Base-by-base conservation (phyloP, 2,888 invertebrate genomes). In the Cryptus armator region DNA sequence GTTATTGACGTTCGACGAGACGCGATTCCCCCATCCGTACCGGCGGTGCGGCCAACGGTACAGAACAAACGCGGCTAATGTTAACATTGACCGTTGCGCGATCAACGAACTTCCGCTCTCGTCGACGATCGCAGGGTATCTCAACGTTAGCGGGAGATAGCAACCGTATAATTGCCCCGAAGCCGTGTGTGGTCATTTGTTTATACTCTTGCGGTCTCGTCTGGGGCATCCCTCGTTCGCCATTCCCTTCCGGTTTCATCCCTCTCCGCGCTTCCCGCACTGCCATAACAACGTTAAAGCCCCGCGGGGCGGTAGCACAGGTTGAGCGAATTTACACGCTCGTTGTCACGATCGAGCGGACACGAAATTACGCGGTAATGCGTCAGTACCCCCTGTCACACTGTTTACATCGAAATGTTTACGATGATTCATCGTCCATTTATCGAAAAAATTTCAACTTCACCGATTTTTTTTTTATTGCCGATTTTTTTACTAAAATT, bases 51-150 rank as follows among this genome's bases (percentile, higher is more conserved):
- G 71, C 64, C 24, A 48, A 44, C 81, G 76, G 78, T 78, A 85
- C 85, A 85, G 88, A 88, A 88, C 85, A 81, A 86, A 81, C 80
- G 86, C 80, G 86, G 88, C 37, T 88, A 88, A 89, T 88, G 87
- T 88, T 89, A 87, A 86, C 88, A 87, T 86, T 87, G 86, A 78
- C 74, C 68, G 62, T 59, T 59, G 76, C 51, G 46, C 51, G 44
- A 19, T 32, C 56, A 66, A 32, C 59, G 56, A 66, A 77, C 46
- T 71, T 43, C 44, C 62, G 76, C 56, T 64, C 37, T 6, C 37
- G 37, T 37, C 70, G 74, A 16, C 43, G 44, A 37, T 68, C 70
- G 74, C 66, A 29, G 56, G 46, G 68, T 44, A 62, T 29, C 48
- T 16, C 48, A 46, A 24, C 67, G 19, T 43, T 62, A 66, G 85